These are phyloP conservation scores for Gadopsis bispinosus DNA, from an alignment of 2,797 vertebrate genomes.

Conservation along the genomic window DNA sequence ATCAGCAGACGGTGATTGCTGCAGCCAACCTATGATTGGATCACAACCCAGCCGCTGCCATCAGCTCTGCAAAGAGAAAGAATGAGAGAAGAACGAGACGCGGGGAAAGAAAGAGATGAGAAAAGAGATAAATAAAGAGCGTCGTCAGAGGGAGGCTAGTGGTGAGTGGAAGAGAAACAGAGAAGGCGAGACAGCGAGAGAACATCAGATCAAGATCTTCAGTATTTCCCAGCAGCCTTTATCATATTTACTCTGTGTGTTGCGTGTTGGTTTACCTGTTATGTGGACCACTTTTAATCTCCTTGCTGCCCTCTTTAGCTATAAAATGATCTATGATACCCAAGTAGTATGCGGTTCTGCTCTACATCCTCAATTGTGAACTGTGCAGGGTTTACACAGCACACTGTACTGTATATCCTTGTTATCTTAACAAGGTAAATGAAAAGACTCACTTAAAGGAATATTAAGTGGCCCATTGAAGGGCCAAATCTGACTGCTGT, in stretches of 20 bases:
- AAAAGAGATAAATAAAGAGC: conserved; percentile 73
- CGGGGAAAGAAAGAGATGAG: conserved; percentile 62
- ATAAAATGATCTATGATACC: not conserved
- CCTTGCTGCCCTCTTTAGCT: not conserved
- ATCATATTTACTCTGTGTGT: conserved; percentile 10
- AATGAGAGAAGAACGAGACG: conserved; percentile 51
- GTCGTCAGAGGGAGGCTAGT: conserved; percentile 43
- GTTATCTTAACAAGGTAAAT: not conserved
- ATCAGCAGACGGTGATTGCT: conserved; percentile 83
- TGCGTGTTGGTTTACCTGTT: conserved; percentile 31
- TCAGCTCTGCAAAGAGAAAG: conserved; percentile 65
- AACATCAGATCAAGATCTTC: conserved; percentile 53
- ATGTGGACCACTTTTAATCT: conserved; percentile 12
- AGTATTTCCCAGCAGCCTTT: conserved; percentile 51
- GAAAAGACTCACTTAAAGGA: not conserved
- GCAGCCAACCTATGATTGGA: conserved; percentile 80
- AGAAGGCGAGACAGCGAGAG: conserved; percentile 19
- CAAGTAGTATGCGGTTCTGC: not conserved
- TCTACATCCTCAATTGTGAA: not conserved
- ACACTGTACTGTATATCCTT: not conserved
- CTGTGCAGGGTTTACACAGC: not conserved
- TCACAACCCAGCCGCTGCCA: conserved; percentile 68
- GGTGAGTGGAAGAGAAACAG: conserved; percentile 42
- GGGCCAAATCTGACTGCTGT: not conserved
- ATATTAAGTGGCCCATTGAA: conserved; percentile 6